Conservation (phyloP, 2,797 vertebrate species). For the Tokudaia muenninki region DNA sequence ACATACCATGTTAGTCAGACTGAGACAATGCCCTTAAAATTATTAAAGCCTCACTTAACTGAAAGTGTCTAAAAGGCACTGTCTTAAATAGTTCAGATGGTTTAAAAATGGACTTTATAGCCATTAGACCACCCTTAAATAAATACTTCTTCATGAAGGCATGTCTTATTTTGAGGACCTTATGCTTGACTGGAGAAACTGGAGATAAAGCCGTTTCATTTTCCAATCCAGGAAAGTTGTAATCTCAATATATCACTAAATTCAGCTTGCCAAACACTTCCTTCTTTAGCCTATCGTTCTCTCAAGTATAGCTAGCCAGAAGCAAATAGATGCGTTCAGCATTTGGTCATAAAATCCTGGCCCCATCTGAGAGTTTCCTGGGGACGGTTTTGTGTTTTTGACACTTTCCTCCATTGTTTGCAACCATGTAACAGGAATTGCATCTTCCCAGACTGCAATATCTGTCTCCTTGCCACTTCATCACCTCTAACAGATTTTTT, state of each 20-base stretch:
- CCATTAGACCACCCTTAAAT: background rate
- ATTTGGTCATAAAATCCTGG: slow-evolving; percentile 54
- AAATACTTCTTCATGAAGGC: slow-evolving; percentile 24
- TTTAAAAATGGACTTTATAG: background rate
- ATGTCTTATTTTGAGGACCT: slow-evolving; percentile 67
- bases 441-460: slow-evolving; percentile 28
- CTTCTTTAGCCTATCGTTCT: slow-evolving; percentile 71
- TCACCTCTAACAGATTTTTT: slow-evolving; percentile 34
- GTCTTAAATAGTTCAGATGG: background rate
- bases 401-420: slow-evolving; percentile 55
- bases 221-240: slow-evolving; percentile 59
- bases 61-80: background rate
- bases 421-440: background rate
- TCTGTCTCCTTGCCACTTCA: slow-evolving; percentile 27
- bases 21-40: background rate
- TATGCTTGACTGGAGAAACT: slow-evolving; percentile 49
- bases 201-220: slow-evolving; percentile 65
- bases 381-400: slow-evolving; percentile 11
- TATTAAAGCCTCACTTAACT: background rate
- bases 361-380: slow-evolving; percentile 17
- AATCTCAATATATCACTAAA: slow-evolving; percentile 60
- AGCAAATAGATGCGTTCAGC: slow-evolving; percentile 17
- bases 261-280: slow-evolving; percentile 69
- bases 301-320: slow-evolving; percentile 31
- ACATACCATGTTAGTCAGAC: background rate